phyloP scores from a whole-genome alignment of 2,797 vertebrate species.

The Trematomus bernacchii region DNA sequence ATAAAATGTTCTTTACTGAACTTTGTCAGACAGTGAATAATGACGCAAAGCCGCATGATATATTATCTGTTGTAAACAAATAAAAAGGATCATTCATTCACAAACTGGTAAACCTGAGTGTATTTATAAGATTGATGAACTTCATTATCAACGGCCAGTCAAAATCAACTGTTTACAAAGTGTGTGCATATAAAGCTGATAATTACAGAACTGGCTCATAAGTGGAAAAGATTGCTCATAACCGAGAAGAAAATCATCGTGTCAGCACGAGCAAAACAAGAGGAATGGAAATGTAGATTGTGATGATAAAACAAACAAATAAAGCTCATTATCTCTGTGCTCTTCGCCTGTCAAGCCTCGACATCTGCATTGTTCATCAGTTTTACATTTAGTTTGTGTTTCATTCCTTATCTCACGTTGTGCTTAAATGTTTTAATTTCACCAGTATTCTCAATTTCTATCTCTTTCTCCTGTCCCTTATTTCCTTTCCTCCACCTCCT shows the following conservation, averaged over 20 bases:
- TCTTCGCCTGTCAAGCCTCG: neutral
- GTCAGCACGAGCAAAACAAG: neutral
- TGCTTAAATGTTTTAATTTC: neutral
- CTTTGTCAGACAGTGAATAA: neutral
- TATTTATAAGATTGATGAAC: too few relatives aligned
- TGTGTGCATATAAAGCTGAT: neutral
- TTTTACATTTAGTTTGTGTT: neutral
- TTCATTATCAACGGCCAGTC: neutral
- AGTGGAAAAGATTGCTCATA: neutral
- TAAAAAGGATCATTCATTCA: neutral
- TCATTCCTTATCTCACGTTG: neutral
- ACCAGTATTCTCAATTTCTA: neutral
- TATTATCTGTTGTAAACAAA: conserved; percentile 34
- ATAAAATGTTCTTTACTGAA: neutral
- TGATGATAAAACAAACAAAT: neutral
- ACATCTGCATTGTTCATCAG: neutral
- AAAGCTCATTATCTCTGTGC: neutral
- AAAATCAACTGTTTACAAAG: neutral
- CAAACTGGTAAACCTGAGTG: neutral
- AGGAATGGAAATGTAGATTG: neutral
- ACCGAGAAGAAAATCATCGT: neutral
- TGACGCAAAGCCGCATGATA: neutral
- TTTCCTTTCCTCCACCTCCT: neutral
- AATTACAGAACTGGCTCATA: neutral
- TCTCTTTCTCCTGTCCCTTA: neutral